Evolutionary conservation across 2,113 vertebrate genomes (phyloP), one percentile per base, ranked within the genome.

Genomic region (Corythoichthys intestinalis): DNA sequence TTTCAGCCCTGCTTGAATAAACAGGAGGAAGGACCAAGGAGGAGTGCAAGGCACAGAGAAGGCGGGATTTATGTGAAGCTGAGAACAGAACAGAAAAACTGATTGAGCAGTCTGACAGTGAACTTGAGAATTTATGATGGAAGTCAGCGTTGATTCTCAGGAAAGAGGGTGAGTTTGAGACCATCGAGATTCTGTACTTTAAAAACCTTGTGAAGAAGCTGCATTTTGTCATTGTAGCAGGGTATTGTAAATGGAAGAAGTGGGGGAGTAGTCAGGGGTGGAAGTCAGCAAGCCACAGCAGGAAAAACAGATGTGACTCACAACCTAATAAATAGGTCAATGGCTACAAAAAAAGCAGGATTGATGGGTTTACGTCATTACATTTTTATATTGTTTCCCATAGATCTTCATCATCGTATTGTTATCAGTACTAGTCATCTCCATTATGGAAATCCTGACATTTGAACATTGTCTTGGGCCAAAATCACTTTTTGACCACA

Each of bases 251-350:
- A 48, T 0, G 9, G 0, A 11, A 10, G 59, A 49, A 12, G 12
- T 56, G 62, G 52, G 66, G 69, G 61, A 71, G 62, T 3, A 52
- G 50, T 9, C 0, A 38, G 66, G 80, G 76, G 73, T 8, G 17
- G 69, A 65, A 75, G 75, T 83, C 72, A 78, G 67, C 70, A 57
- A 69, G 65, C 44, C 65, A 69, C 69, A 69, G 83, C 61, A 76
- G 69, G 80, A 82, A 89, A 86, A 87, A 82, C 86, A 88, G 88
- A 88, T 86, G 88, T 88, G 85, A 84, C 77, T 89, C 86, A 82
- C 53, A 58, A 39, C 35, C 82, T 76, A 72, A 83, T 76, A 87
- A 79, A 67, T 85, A 78, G 82, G 82, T 81, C 77, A 83, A 1
- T 47, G 69, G 39, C 67, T 41, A 53, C 34, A 60, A 7, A 58